Base-by-base conservation (phyloP, 2,888 invertebrate genomes). In the Anodontia alba region DNA sequence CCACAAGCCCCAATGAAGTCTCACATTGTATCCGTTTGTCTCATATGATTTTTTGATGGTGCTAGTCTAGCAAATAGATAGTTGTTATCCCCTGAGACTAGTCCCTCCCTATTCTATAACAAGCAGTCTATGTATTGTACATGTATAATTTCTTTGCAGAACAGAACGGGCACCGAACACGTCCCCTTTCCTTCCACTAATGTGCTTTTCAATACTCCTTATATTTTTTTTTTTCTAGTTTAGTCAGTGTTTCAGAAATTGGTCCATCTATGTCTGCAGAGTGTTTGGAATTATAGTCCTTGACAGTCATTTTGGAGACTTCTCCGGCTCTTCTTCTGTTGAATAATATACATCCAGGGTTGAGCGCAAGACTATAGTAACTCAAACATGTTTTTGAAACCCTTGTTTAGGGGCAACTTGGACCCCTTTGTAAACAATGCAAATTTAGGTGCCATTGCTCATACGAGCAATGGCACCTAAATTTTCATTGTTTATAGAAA, bases 1-100 rank as follows among this genome's bases (percentile, higher is more conserved):
- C 73, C 78, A 67, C 68, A 73, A 15, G 33, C 49, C 15, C 10
- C 29, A 43, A 46, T 49, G 20, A 67, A 20, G 23, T 78, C 46
- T 20, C 74, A 29, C 26, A 78, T 36, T 26, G 38, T 26, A 38
- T 78, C 78, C 23, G 46, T 31, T n/a, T 74, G 57, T 68, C 78
- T 49, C 5, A 51, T 51, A 51, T 51, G 51, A 20, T n/a, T n/a
- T 5, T 10, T n/a, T 51, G 51, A 51, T 51, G 51, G 51, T 12
- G 51, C 51, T n/a, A 51, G 23, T 51, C 51, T 12, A n/a, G 51
- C 51, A 51, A 51, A 51, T 51, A 51, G 51, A n/a, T 51, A 51
- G 23, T 20, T 51, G 23, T 51, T 51, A 51, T 51, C 51, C 23
- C n/a, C 23, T 12, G 15, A 12, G 51, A 51, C 51, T 12, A 51